Evolutionary conservation across 2,888 invertebrate species (phyloP), one percentile per base, ranked within the genome.

Genomic region (Acanthopleura granulata): DNA sequence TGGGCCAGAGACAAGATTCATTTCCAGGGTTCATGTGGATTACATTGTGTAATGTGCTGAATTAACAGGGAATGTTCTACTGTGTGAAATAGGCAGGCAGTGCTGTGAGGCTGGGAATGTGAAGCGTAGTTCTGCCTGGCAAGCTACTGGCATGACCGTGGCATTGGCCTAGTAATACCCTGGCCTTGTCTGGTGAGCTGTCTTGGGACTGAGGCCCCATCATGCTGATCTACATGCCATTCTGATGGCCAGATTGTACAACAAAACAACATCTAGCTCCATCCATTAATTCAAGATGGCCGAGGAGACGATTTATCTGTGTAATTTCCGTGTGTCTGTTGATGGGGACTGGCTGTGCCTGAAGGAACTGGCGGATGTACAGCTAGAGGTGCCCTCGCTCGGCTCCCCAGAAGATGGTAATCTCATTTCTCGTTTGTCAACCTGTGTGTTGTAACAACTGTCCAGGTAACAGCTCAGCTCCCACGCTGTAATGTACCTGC

Each of bases 321-420:
- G 98, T 92, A 98, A 98, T 91, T 98, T 98, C 91, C 95, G 98
- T 76, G 98, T 98, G 11, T 97, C 97, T 73, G 98, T 98, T 66
- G 97, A 98, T 88, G 98, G 98, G 77, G 98, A 98, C 91, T 98
- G 98, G 98, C 93, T 98, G 77, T 98, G 98, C 90, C 92, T 98
- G 75, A 96, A 97, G 90, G 97, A 98, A 91, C 92, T 98, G 77
- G 96, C 97, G 86, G 97, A 98, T 91, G 95, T 97, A 93, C 95
- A 78, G 93, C 93, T 88, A 73, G 88, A 89, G 75, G 78, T 87
- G 69, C 83, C 84, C 18, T 81, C 81, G 0, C 61, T 76, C 27
- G 51, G 72, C 49, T 76, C 82, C 14, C 76, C 80, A 6, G 85
- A 85, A 69, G 84, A 84, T 78, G 84, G 84, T 83, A 66, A 66